Evolutionary conservation across 2,888 invertebrate genomes (phyloP), one percentile per base, ranked within the genome.

Genomic region (Drosophila fulvimacula): DNA sequence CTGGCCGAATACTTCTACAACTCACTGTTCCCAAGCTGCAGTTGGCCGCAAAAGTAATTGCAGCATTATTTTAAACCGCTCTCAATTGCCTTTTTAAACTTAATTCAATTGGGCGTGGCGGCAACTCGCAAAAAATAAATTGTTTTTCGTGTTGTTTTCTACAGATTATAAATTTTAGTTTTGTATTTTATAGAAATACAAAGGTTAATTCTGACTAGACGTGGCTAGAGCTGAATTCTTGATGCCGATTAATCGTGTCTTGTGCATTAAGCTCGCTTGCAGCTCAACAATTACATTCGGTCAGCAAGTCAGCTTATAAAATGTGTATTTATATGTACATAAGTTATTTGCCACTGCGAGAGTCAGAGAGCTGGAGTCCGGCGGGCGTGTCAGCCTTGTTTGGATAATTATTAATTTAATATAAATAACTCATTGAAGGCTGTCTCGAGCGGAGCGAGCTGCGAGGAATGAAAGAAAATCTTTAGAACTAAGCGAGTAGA

Each of bases 381-480:
- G 34, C 70, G 55, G 70, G 59, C 71, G 56, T 65, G 55, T 24
- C 65, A 71, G 57, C 63, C 48, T 60, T 57, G 48, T 53, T 57
- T 46, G 41, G 56, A 52, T 69, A 53, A 39, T 57, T 69, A 34
- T 39, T 52, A 38, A 52, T 38, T 38, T 27, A 27, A 38, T 52
- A 52, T 52, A 52, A 52, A 52, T 52, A 52, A 17, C 52, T 38
- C 21, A 27, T 24, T 27, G 52, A 52, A 52, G 38, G 52, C n/a
- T 38, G 52, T 38, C 24, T n/a, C 52, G 11, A 1, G 5, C 34
- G 36, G 11, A 36, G 1, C 21, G 21, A 36, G 36, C 32, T 15
- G 34, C 30, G 42, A 32, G 5, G 32, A 49, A 49, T 34, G 32
- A 13, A 34, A 32, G 15, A 21, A 51, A 32, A 34, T 34, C 5